These are phyloP conservation scores for Drosophila lutescens DNA, from an alignment of 2,888 invertebrate genomes.

Conservation along the genomic window DNA sequence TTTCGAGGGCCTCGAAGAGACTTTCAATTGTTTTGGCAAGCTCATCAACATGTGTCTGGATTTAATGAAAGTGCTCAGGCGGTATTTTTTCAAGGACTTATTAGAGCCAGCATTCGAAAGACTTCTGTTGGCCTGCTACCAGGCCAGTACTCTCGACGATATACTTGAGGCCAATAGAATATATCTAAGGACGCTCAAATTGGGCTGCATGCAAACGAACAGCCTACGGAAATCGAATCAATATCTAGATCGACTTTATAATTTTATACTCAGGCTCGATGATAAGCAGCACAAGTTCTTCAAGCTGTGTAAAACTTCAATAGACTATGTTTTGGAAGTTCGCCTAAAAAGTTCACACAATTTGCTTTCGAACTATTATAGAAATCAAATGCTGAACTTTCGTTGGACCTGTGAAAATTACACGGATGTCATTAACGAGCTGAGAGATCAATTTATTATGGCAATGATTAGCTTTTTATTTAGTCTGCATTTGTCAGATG, in stretches of 20 bases:
- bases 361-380: not conserved
- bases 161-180: conserved; percentile 38
- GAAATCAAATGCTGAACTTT: conserved; percentile 1
- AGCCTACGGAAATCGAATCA: not conserved
- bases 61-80: conserved; percentile 31
- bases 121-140: conserved; percentile 6
- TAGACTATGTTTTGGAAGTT: conserved; percentile 1
- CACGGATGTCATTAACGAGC: conserved; percentile 21
- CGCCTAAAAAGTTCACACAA: not conserved
- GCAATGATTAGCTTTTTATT: conserved; percentile 31
- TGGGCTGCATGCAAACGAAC: conserved; percentile 11
- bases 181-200: conserved; percentile 39
- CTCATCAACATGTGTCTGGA: conserved; percentile 30
- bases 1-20: not conserved
- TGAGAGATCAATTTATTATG: conserved; percentile 32
- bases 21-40: conserved; percentile 8
- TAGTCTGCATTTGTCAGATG: conserved; percentile 1
- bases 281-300: conserved; percentile 40
- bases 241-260: conserved; percentile 30
- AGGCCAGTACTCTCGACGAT: conserved; percentile 40
- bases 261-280: conserved; percentile 40
- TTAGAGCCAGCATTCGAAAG: conserved; percentile 17
- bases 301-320: not conserved
- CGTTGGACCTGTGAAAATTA: conserved; percentile 32
- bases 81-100: conserved; percentile 29